Conservation (phyloP, 2,113 vertebrate species). For the Zootoca vivipara region DNA sequence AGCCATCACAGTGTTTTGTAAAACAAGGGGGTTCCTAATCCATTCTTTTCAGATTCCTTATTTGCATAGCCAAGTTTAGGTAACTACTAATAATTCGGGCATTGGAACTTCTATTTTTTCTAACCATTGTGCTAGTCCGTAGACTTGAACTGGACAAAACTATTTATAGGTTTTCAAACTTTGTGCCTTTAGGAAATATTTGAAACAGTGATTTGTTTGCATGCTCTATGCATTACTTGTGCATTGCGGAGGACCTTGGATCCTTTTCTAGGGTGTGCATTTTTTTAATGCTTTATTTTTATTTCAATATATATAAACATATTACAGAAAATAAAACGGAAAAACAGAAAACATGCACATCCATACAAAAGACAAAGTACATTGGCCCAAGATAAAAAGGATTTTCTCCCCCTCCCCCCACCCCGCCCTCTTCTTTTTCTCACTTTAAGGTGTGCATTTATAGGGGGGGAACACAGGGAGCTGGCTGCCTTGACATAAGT, state of each 20-base stretch:
- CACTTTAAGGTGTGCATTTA: background rate
- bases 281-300: too few relatives aligned
- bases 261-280: background rate
- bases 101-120: background rate
- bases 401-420: too few relatives aligned
- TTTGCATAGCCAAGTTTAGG: background rate
- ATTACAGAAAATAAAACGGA: too few relatives aligned
- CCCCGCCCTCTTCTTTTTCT: too few relatives aligned
- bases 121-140: background rate
- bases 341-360: too few relatives aligned
- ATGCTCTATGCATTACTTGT: background rate
- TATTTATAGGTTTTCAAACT: background rate
- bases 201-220: background rate
- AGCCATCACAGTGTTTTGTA: conserved; percentile 11
- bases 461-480: background rate
- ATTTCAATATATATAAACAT: too few relatives aligned
- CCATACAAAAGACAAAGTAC: too few relatives aligned
- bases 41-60: background rate
- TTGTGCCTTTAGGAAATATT: background rate
- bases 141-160: background rate
- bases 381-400: too few relatives aligned
- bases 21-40: conserved; percentile 1
- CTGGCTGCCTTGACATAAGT: background rate
- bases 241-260: background rate
- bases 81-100: conserved; percentile 14